Evolutionary conservation across 1,140 invertebrate species (phyloP).

Genomic region (Trichomalopsis sarcophagae): DNA sequence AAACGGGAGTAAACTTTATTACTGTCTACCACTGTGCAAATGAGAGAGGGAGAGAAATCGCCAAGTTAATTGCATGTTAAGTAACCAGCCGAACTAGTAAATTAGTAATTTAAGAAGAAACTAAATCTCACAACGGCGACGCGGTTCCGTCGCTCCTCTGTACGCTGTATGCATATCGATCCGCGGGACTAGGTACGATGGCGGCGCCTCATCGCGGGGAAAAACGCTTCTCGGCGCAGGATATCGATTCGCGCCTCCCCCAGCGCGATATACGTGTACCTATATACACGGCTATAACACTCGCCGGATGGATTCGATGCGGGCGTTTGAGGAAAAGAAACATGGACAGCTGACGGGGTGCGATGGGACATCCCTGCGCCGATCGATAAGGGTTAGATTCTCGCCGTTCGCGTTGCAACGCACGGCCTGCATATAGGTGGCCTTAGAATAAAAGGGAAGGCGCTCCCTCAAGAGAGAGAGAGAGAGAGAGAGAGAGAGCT

Average conservation of each 20-base stretch:
- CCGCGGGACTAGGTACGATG: neutral
- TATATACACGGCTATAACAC: neutral
- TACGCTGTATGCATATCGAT: neutral
- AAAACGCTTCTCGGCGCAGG: neutral
- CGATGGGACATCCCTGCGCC: neutral
- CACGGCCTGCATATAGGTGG: neutral
- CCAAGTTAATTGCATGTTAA: neutral
- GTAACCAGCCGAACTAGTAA: neutral
- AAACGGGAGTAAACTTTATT: neutral
- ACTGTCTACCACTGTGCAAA: neutral
- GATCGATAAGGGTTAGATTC: no score
- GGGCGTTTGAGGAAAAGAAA: neutral
- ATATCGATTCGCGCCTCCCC: neutral
- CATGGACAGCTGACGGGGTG: neutral
- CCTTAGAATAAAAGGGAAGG: constrained; percentile 42
- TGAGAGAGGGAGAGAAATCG: neutral
- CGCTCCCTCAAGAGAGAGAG: no score
- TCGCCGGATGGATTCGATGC: neutral
- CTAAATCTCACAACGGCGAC: neutral
- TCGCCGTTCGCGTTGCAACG: no score
- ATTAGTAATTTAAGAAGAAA: neutral
- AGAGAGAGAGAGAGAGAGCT: no score
- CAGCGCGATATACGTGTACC: no score
- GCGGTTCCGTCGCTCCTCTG: no score
- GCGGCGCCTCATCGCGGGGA: neutral